Evolutionary conservation across 2,113 vertebrate genomes (phyloP), one percentile per base, ranked within the genome.

Genomic region (Pedionomus torquatus): DNA sequence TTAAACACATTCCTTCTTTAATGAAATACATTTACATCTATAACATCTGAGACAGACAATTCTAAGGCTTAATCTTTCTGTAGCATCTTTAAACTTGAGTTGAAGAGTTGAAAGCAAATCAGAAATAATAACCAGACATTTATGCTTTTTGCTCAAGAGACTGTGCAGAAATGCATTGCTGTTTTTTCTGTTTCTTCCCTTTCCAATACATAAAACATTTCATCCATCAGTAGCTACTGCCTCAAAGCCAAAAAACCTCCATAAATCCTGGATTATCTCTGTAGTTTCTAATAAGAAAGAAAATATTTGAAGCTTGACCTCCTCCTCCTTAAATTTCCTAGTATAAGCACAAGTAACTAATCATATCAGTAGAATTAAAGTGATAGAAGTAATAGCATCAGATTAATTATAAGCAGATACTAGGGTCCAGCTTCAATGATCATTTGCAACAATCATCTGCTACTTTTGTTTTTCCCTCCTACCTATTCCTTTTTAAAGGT

Each of bases 31-130:
- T 92, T 93, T 94, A 71, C 83, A 79, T 92, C 77, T 89, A 31
- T 90, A 92, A 69, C 33, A 84, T 93, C 52, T 86, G 76, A 94
- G 89, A 48, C 80, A 89, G 64, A 83, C 21, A 95, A 84, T 94
- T 92, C 72, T 75, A 78, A 94, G 46, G 61, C 49, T 76, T 90
- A 93, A 92, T 95, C 92, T 90, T 84, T 64, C 65, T 65, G 72
- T 84, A 72, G 3, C 65, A 82, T 95, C 90, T 92, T 92, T 87
- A 95, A 90, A 89, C 57, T 92, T 52, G 68, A 79, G 43, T 89
- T 83, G 93, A 93, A 96, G 15, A 60, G 69, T 70, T 89, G 57
- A 97, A 96, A 95, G 81, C 15, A 72, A 94, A 96, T 92, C 69
- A 90, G 65, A 89, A 95, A 91, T 92, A 97, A 92, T 87, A 90